Evolutionary conservation across 2,797 vertebrate genomes (phyloP), one percentile per base, ranked within the genome.

Genomic region (Falco biarmicus): DNA sequence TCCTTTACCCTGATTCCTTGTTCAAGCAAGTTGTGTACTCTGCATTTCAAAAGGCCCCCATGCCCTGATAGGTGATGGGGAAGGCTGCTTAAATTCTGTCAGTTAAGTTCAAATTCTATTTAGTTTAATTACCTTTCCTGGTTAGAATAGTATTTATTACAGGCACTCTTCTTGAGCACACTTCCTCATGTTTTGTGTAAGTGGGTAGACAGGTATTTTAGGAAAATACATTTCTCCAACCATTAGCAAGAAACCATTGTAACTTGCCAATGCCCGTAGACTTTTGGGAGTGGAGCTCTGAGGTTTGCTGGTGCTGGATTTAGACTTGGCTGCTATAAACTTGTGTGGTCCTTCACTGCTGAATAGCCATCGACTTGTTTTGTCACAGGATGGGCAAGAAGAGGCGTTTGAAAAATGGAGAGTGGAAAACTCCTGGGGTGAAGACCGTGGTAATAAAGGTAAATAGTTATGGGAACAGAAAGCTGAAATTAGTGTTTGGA

Each of bases 371-470:
- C 2, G 5, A 4, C 61, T 93, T 95, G 31, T 91, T 88, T 61
- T 96, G 84, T 95, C 80, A 34, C 95, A 99, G 98, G 98, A 98
- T 95, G 98, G 98, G 31, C 98, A 98, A 91, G 99, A 99, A n/a
- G 99, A 98, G 29, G 93, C 96, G 56, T 99, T 98, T 85, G 98
- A 99, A 94, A 99, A 99, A 89, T 99, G 99, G 99, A 98, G 99
- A 97, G 99, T 99, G 95, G 99, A 99, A 96, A 99, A 99, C 97
- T 99, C 99, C 26, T 99, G 99, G 99, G 99, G 99, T 21, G 99
- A 99, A 93, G 99, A 99, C 95, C 99, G 99, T 92, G 99, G 99
- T 88, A 99, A 99, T 97, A 99, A 99, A 99, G 99, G 99, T 99
- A 77, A 54, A 17, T 4, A 73, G 54, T 48, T 22, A 19, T 5